These are phyloP conservation scores for Chaetodon auriga DNA, from an alignment of 2,113 vertebrate species.

Conservation along the genomic window DNA sequence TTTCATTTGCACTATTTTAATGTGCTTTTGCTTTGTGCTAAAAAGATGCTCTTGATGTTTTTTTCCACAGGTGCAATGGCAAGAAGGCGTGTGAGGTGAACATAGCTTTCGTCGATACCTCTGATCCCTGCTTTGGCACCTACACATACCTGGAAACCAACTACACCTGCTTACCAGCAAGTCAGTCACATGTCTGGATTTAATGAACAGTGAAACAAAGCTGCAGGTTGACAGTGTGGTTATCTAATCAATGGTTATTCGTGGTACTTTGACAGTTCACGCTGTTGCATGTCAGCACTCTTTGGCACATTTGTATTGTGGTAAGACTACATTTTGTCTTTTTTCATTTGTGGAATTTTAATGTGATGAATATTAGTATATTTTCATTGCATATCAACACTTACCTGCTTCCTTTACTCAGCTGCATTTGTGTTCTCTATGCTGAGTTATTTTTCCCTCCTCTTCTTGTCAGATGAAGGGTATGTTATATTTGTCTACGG, in stretches of 20 bases:
- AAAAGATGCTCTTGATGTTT: background rate
- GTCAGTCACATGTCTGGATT: conserved; percentile 20
- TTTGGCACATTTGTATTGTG: background rate
- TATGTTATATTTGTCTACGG: conserved; percentile 49
- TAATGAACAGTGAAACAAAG: background rate
- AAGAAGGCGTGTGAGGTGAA: conserved; percentile 43
- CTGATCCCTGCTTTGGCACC: conserved; percentile 40
- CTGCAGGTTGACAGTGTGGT: background rate
- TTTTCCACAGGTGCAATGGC: conserved; percentile 45
- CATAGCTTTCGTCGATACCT: background rate
- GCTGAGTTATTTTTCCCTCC: background rate
- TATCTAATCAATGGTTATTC: background rate
- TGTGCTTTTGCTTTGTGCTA: no score
- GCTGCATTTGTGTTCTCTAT: background rate
- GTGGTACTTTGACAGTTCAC: conserved; percentile 15
- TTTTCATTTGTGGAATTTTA: background rate
- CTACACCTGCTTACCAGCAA: conserved; percentile 38
- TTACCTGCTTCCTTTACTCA: background rate
- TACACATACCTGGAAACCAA: conserved; percentile 49
- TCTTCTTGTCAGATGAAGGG: conserved; percentile 31
- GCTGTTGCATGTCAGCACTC: background rate
- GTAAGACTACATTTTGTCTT: background rate
- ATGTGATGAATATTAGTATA: background rate
- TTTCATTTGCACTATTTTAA: background rate
- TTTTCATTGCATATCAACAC: background rate